phyloP scores from a whole-genome alignment of 1,140 invertebrate genomes.

The Ceratoteleas bidentatus region DNA sequence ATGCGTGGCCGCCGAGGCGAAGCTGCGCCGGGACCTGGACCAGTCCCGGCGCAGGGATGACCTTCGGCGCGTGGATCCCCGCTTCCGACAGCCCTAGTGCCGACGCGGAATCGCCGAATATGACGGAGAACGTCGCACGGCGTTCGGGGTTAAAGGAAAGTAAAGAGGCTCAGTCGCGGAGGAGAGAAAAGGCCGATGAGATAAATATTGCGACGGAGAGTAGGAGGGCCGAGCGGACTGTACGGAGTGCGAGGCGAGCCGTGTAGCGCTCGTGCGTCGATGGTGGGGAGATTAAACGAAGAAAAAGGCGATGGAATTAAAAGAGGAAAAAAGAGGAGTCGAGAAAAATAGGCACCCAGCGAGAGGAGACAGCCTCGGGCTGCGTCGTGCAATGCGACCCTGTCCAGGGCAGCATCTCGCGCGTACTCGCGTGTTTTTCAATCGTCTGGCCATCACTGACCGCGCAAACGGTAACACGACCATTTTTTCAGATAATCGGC shows the following conservation, averaged over 20 bases:
- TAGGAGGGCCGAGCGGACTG: slow-evolving; percentile 56
- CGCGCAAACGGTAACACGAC: slow-evolving; percentile 31
- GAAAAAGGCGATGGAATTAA: slow-evolving; percentile 76
- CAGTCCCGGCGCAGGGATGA: too few relatives aligned
- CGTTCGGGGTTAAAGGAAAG: too few relatives aligned
- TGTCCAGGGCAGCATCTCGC: slow-evolving; percentile 72
- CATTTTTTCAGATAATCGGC: slow-evolving; percentile 50
- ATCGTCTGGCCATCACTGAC: slow-evolving; percentile 55
- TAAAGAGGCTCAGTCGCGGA: too few relatives aligned
- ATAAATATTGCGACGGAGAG: slow-evolving; percentile 69
- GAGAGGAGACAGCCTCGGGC: slow-evolving; percentile 77
- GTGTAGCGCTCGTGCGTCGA: slow-evolving; percentile 45
- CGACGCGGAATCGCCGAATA: too few relatives aligned
- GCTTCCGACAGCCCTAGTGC: too few relatives aligned
- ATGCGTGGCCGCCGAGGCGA: slow-evolving; percentile 38
- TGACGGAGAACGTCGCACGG: too few relatives aligned
- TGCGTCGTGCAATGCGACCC: slow-evolving; percentile 74
- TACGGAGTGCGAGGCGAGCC: slow-evolving; percentile 62
- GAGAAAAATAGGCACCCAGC: slow-evolving; percentile 80
- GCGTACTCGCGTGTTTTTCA: slow-evolving; percentile 66
- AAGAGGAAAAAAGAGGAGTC: slow-evolving; percentile 74
- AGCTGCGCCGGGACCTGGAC: too few relatives aligned
- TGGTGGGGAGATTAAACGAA: slow-evolving; percentile 73
- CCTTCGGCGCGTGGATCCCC: too few relatives aligned
- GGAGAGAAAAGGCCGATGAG: slow-evolving; percentile 58